Evolutionary conservation across 2,797 vertebrate species (phyloP).

Genomic region (Steatocranus sp.): DNA sequence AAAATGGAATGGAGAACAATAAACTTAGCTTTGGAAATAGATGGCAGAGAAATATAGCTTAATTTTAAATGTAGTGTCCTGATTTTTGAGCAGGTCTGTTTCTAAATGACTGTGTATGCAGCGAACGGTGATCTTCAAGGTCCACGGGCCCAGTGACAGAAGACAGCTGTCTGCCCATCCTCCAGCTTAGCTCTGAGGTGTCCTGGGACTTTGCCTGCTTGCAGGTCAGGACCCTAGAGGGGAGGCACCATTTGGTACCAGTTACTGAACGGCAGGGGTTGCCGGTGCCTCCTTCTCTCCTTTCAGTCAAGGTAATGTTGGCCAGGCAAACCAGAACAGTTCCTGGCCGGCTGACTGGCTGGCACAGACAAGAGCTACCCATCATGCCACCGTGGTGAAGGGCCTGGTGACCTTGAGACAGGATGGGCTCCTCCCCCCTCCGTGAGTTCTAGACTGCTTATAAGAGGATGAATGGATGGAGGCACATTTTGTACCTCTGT

Average conservation of each 20-base stretch:
- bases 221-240: conserved; percentile 72
- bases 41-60: accelerated
- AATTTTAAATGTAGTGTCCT: not conserved
- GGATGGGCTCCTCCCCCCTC: conserved; percentile 35
- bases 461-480: conserved; percentile 54
- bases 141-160: conserved; percentile 65
- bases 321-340: conserved; percentile 17
- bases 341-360: conserved; percentile 34
- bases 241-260: conserved; percentile 78
- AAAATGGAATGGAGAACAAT: not conserved
- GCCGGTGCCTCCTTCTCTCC: conserved; percentile 7
- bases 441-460: conserved; percentile 43
- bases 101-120: not conserved
- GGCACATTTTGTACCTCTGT: not conserved
- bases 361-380: conserved; percentile 49
- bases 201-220: conserved; percentile 69
- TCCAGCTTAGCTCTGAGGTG: conserved; percentile 61
- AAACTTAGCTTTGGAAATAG: accelerated
- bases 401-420: conserved; percentile 72
- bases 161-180: conserved; percentile 78
- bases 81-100: not conserved
- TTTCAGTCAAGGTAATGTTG: conserved; percentile 48
- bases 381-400: conserved; percentile 69
- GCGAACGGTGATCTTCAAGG: conserved; percentile 32
- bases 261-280: conserved; percentile 72